Evolutionary conservation across 2,113 vertebrate genomes (phyloP).

Genomic region (Halichoeres trimaculatus): DNA sequence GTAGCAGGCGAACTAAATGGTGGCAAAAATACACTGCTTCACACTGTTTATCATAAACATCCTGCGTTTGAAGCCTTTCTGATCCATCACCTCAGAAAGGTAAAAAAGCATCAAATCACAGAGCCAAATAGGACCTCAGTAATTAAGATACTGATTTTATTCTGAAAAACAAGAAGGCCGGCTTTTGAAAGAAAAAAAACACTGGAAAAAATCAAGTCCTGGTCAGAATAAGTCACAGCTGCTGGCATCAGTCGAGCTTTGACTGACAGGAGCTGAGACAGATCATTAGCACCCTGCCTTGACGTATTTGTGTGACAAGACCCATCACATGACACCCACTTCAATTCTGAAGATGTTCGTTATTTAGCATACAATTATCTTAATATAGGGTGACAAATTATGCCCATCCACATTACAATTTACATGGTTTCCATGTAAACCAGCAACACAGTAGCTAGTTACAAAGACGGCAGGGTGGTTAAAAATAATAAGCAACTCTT

Average conservation of each 20-base stretch:
- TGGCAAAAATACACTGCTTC: constrained; percentile 62
- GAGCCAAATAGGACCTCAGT: constrained; percentile 29
- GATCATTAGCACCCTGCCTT: constrained; percentile 66
- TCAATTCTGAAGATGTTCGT: constrained; percentile 65
- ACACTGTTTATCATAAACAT: constrained; percentile 66
- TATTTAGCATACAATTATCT: constrained; percentile 78
- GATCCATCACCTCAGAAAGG: constrained; percentile 49
- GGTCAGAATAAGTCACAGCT: constrained; percentile 9
- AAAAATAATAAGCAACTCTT: constrained; percentile 47
- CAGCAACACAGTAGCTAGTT: constrained; percentile 48
- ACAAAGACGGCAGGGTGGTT: constrained; percentile 52
- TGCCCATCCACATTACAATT: constrained; percentile 57
- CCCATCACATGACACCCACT: constrained; percentile 48
- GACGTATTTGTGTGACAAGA: constrained; percentile 61
- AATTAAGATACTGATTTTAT: constrained; percentile 31
- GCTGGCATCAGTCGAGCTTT: constrained; percentile 19
- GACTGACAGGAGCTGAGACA: constrained; percentile 64
- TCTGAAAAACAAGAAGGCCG: constrained; percentile 30
- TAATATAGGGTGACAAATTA: constrained; percentile 72
- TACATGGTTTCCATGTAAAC: constrained; percentile 62
- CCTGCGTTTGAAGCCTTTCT: constrained; percentile 35
- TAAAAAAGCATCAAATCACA: constrained; percentile 39
- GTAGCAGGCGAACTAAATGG: constrained; percentile 63
- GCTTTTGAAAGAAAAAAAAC: constrained; percentile 25
- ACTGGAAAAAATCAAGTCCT: constrained; percentile 18